A percentile compares a stretch with the other conserved stretches of the same genome.
These are phyloP conservation scores for Nomada goodeniana DNA, from an alignment of 2,888 invertebrate genomes.

Conservation along the genomic window DNA sequence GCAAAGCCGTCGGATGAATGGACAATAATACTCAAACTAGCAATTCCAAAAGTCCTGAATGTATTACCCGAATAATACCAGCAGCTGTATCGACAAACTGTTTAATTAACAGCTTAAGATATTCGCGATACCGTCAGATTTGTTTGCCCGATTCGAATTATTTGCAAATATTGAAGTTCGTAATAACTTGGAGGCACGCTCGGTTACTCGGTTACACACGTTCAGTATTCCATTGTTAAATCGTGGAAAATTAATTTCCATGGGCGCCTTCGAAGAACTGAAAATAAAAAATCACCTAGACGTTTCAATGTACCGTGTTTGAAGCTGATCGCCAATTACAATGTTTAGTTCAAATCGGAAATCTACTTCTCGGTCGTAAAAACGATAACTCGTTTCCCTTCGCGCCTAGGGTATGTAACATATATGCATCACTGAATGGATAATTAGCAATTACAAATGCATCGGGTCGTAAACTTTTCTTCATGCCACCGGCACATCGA, in stretches of 20 bases:
- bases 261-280: not conserved
- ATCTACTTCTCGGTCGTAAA: slow-evolving; percentile 1
- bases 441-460: not conserved
- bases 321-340: not conserved
- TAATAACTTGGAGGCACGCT: slow-evolving; percentile 4
- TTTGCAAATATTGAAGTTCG: slow-evolving; percentile 37
- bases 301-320: not conserved
- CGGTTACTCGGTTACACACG: not conserved
- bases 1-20: not conserved
- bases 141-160: slow-evolving; percentile 25
- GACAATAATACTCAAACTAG: not conserved
- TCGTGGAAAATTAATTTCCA: not conserved
- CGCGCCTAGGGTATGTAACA: too few species aligned
- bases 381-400: not conserved
- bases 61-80: not conserved
- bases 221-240: not conserved
- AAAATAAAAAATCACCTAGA: not conserved
- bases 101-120: slow-evolving; percentile 36
- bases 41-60: not conserved
- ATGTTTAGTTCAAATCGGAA: not conserved
- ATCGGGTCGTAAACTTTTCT: not conserved
- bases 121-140: slow-evolving; percentile 20
- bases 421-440: not conserved
- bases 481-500: too few species aligned
- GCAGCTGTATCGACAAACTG: not conserved